phyloP scores from a whole-genome alignment of 2,797 vertebrate species.

The Delichon dasypus region DNA sequence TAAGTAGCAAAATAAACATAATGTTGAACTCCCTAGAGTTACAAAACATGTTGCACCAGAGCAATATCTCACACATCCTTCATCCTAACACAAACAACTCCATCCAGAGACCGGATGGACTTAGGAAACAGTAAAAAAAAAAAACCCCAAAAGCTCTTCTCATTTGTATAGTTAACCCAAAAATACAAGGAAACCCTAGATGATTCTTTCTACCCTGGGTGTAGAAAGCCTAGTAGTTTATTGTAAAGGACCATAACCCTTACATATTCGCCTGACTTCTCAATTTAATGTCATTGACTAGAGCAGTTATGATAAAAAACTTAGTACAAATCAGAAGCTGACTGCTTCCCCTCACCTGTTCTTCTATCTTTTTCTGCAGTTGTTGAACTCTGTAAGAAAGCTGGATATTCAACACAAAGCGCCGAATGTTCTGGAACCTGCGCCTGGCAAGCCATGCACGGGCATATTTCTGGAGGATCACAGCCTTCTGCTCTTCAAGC shows the following conservation, averaged over 20 bases:
- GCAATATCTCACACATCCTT: neutral
- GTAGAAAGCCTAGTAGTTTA: neutral
- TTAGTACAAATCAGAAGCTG: neutral
- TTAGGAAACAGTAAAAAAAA: neutral
- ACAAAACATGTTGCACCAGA: neutral
- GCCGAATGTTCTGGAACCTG: constrained; percentile 90
- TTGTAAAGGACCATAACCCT: neutral
- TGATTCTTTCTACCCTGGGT: neutral
- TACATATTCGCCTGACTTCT: neutral
- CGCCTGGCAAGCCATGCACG: constrained; percentile 93
- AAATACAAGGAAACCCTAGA: neutral
- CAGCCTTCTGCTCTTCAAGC: constrained; percentile 89
- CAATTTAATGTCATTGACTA: neutral
- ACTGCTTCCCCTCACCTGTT: constrained; percentile 80
- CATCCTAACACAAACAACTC: neutral
- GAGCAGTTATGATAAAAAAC: neutral
- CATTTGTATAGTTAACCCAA: neutral
- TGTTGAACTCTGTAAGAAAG: constrained; percentile 92
- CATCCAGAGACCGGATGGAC: neutral
- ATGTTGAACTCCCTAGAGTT: neutral
- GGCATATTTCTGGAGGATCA: constrained; percentile 92
- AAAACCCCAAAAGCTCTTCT: neutral
- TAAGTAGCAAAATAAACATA: neutral
- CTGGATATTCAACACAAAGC: constrained; percentile 93
- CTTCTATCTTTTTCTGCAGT: constrained; percentile 91